Base-by-base conservation (phyloP, 2,888 invertebrate species). In the Drosophila mayaguana region DNA sequence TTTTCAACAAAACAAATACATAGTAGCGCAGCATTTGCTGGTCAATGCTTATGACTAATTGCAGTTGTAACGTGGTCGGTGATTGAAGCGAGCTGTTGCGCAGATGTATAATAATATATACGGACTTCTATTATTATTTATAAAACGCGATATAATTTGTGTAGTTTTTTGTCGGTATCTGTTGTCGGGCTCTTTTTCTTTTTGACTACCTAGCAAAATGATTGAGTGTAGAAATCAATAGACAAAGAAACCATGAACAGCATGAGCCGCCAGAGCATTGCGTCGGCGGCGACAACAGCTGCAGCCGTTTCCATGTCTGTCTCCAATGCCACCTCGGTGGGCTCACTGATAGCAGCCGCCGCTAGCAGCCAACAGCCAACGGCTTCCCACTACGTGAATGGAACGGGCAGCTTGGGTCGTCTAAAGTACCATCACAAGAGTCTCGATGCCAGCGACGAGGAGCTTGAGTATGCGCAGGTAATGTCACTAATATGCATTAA, bases 381-480 rank as follows among this genome's bases (percentile, higher is more conserved):
- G 20, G 59, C 70, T 3, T 73, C 79, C 22, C 91, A 91, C 67
- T 92, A 92, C 78, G 83, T 92, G 61, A 91, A 92, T 77, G 92
- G 92, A 57, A 92, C 92, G 67, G 92, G 92, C 67, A 92, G 92
- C 79, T 80, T 92, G 78, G 92, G 91, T 32, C 90, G 92, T 72
- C 84, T 92, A 32, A 92, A 92, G 80, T 91, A 82, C 67, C 84
- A 90, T 71, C 88, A 91, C 72, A 91, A 91, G 76, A 91, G 90
- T 64, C 82, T 90, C 74, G 92, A 91, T 75, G 91, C 93, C 78
- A 94, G 93, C 82, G 94, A 94, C 77, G 94, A 94, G 86, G 94
- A 94, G 79, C 93, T 94, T 79, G 94, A 94, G 82, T 93, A 94
- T 78, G 93, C 94, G 56, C 93, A 94, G 92, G 94, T 94, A 93